A percentile compares a stretch with the other conserved stretches of the same genome.
Evolutionary conservation across 2,797 vertebrate species (phyloP).

Genomic region (Micrastur ruficollis): DNA sequence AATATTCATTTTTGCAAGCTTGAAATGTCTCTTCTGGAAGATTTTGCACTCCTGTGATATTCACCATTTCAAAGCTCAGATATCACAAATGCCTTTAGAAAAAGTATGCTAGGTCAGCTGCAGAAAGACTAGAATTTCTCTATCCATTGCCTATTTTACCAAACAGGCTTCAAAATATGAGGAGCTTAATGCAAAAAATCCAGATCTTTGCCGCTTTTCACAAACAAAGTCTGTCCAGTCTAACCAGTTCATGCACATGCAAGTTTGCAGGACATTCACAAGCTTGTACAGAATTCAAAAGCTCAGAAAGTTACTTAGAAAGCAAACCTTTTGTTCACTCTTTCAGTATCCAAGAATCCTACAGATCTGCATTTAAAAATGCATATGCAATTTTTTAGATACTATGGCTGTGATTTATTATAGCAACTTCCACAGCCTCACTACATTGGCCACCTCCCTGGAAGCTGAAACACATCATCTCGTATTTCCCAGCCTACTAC

Average conservation of each 20-base stretch:
- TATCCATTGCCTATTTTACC: neutral
- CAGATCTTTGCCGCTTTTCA: neutral
- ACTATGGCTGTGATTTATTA: neutral
- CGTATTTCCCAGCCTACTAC: neutral
- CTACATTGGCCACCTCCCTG: neutral
- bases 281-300: neutral
- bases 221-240: neutral
- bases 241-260: neutral
- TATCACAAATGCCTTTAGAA: neutral
- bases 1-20: neutral
- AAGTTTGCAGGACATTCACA: neutral
- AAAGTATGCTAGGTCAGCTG: neutral
- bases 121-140: neutral
- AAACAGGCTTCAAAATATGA: neutral
- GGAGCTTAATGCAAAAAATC: neutral
- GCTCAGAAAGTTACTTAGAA: neutral
- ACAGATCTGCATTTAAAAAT: neutral
- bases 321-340: neutral
- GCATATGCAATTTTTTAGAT: neutral
- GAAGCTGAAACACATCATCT: neutral
- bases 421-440: neutral
- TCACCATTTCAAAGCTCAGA: neutral
- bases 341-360: neutral
- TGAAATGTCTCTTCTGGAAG: neutral
- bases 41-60: neutral